These are phyloP conservation scores for Sthenelais limicola DNA, from an alignment of 2,888 invertebrate genomes.

Conservation along the genomic window DNA sequence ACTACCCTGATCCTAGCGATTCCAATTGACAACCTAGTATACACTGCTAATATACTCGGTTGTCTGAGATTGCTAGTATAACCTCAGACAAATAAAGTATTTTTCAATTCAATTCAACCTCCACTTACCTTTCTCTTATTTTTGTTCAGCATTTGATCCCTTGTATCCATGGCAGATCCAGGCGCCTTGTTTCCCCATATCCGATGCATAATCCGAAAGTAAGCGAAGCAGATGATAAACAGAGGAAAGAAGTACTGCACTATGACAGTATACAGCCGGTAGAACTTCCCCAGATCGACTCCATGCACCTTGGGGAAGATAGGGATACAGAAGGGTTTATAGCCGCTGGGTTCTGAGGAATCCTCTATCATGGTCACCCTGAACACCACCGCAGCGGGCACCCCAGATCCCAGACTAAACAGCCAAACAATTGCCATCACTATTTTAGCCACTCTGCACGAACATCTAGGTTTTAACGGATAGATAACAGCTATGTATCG, in stretches of 20 bases:
- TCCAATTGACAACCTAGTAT: no score
- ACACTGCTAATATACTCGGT: no score
- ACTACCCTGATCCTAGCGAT: no score
- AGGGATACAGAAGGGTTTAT: slow-evolving; percentile 67
- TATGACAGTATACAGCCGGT: slow-evolving; percentile 69
- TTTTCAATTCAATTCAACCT: no score
- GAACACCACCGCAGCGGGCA: slow-evolving; percentile 77
- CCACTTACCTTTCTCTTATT: slow-evolving; percentile 88
- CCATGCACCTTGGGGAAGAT: slow-evolving; percentile 50
- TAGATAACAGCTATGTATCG: slow-evolving; percentile 78
- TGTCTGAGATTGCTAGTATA: no score
- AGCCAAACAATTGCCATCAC: slow-evolving; percentile 85
- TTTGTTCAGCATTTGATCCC: slow-evolving; percentile 84
- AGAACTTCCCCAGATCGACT: slow-evolving; percentile 65
- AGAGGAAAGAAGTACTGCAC: slow-evolving; percentile 84
- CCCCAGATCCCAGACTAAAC: slow-evolving; percentile 76
- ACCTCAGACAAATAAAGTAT: no score
- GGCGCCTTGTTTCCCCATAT: slow-evolving; percentile 87
- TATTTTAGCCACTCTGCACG: slow-evolving; percentile 82
- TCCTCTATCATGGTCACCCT: slow-evolving; percentile 52
- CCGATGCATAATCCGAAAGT: slow-evolving; percentile 84
- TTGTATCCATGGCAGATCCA: slow-evolving; percentile 83
- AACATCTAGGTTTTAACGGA: slow-evolving; percentile 77
- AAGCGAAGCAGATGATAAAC: slow-evolving; percentile 86
- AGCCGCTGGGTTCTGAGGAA: slow-evolving; percentile 29